These are phyloP conservation scores for Hippasteria phrygiana DNA, from an alignment of 53 echinoderm and acorn worm genomes.

Conservation along the genomic window DNA sequence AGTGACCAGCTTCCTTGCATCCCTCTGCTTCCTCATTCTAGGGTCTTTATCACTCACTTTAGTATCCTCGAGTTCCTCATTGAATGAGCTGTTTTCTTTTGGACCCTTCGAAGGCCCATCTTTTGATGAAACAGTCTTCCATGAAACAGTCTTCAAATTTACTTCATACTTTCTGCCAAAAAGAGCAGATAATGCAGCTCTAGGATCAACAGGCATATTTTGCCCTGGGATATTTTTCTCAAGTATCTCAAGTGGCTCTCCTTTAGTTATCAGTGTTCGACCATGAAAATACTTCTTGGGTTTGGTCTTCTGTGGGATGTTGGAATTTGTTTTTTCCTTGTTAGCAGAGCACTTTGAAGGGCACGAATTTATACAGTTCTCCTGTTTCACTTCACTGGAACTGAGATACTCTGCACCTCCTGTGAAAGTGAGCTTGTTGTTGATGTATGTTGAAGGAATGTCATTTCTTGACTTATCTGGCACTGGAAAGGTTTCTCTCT, in stretches of 20 bases:
- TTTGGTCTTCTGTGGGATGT: constrained; percentile 2
- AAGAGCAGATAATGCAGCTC: constrained; percentile 42
- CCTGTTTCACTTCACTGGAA: not conserved
- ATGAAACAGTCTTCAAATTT: constrained; percentile 21
- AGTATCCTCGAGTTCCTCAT: not conserved
- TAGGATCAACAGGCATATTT: constrained; percentile 60
- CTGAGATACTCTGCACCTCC: not conserved
- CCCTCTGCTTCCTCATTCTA: not conserved
- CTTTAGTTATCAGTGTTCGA: constrained; percentile 35
- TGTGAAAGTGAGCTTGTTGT: not conserved
- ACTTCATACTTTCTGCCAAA: constrained; percentile 40
- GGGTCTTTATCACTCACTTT: constrained; percentile 5
- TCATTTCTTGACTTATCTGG: not conserved
- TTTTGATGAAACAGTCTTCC: not conserved
- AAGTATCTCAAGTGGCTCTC: constrained; percentile 31
- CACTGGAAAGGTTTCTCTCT: not conserved
- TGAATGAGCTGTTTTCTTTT: not conserved
- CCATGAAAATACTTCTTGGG: constrained; percentile 33
- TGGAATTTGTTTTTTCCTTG: not conserved
- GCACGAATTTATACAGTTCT: not conserved
- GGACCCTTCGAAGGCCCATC: not conserved
- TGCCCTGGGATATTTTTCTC: constrained; percentile 20
- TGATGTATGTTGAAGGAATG: not conserved
- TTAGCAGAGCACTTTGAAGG: not conserved
- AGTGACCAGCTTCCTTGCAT: not conserved